phyloP scores from a whole-genome alignment of 2,888 invertebrate species.

The Apocheima hispidaria region DNA sequence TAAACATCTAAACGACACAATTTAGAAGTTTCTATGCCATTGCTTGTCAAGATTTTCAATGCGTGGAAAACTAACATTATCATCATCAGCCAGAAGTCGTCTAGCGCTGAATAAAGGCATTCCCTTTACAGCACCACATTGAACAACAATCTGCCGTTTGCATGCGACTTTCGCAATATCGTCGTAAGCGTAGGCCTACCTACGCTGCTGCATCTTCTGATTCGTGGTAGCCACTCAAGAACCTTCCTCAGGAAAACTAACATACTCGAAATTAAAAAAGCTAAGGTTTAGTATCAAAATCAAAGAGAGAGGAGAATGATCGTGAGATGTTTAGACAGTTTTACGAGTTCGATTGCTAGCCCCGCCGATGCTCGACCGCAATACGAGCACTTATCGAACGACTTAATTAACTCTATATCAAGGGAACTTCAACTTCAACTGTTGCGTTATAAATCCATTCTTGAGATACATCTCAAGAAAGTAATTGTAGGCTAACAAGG shows the following conservation, averaged over 20 bases:
- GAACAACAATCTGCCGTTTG: no score
- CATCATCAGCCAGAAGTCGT: no score
- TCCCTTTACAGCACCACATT: no score
- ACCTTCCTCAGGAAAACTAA: no score
- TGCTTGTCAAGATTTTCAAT: neutral
- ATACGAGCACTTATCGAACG: slow-evolving; percentile 51
- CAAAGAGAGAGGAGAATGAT: slow-evolving; percentile 6
- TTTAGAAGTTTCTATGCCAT: slow-evolving; percentile 16
- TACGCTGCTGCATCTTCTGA: no score
- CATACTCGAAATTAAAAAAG: neutral
- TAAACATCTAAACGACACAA: slow-evolving; percentile 39
- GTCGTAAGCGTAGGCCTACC: no score
- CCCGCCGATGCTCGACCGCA: slow-evolving; percentile 52
- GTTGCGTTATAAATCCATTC: slow-evolving; percentile 7
- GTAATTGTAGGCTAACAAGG: slow-evolving; percentile 59
- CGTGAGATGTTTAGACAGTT: slow-evolving; percentile 46
- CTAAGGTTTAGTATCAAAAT: neutral
- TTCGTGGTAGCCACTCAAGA: no score
- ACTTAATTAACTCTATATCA: slow-evolving; percentile 61
- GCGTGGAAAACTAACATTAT: neutral
- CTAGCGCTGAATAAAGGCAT: no score
- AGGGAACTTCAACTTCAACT: slow-evolving; percentile 50
- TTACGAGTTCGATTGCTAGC: slow-evolving; percentile 59
- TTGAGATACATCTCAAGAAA: neutral
- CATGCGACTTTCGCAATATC: no score